Conservation (phyloP, 2,888 invertebrate species). For the Thymelicus sylvestris region DNA sequence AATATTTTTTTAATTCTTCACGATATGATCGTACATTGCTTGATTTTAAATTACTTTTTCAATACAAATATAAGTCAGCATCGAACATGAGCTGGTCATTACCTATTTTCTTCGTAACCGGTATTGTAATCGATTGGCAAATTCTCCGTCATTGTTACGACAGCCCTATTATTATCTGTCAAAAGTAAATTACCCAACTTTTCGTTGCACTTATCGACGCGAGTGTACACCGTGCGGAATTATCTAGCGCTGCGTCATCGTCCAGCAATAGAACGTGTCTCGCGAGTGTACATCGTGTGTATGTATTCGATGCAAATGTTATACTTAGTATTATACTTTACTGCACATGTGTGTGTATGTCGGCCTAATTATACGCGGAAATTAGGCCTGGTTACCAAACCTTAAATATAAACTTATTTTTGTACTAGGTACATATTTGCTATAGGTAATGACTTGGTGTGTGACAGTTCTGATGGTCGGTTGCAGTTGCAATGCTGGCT, state of each 20-base stretch:
- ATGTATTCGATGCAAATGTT: slow-evolving; percentile 3
- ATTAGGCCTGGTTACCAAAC: background rate
- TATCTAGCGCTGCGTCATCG: slow-evolving; percentile 21
- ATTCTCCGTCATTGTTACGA: background rate
- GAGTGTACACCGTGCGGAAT: slow-evolving; percentile 17
- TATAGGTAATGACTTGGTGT: background rate
- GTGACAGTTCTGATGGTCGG: background rate
- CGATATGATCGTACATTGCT: no score
- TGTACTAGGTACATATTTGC: background rate
- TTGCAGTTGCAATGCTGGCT: background rate
- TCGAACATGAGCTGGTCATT: no score
- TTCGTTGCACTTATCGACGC: slow-evolving; percentile 4
- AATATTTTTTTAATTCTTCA: no score
- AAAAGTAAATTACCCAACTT: slow-evolving; percentile 1
- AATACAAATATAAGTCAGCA: no score
- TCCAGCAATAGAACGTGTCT: slow-evolving; percentile 21
- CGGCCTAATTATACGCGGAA: slow-evolving; percentile 4
- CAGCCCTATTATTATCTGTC: background rate
- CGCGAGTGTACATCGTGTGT: slow-evolving; percentile 4
- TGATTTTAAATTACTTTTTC: no score
- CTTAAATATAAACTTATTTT: background rate
- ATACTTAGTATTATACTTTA: background rate
- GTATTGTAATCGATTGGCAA: background rate
- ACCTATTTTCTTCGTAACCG: no score
- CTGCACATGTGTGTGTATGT: slow-evolving; percentile 3